A percentile compares a stretch with the other conserved stretches of the same genome.
Evolutionary conservation across 2,888 invertebrate genomes (phyloP).

Genomic region (Thelaira solivaga): DNA sequence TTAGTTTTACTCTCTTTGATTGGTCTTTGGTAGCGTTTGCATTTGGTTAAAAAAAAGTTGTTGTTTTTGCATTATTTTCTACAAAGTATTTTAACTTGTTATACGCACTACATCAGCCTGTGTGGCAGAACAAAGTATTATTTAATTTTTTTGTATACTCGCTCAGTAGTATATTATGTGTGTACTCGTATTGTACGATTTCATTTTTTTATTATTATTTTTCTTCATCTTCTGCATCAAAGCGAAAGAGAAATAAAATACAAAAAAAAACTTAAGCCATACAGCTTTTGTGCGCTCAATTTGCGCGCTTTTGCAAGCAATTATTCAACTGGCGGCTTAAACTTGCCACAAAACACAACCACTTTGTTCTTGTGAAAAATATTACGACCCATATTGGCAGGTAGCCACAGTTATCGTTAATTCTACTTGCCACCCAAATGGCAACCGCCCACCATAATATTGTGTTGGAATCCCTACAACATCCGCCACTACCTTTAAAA

Average conservation of each 20-base stretch:
- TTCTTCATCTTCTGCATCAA: conserved; percentile 48
- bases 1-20: conserved; percentile 49
- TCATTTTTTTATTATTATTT: conserved; percentile 9
- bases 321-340: conserved; percentile 72
- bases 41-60: conserved; percentile 8
- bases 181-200: conserved; percentile 6
- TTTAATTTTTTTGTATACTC: conserved; percentile 10
- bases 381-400: conserved; percentile 63
- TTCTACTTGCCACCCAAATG: not conserved
- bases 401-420: conserved; percentile 55
- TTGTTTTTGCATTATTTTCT: conserved; percentile 12
- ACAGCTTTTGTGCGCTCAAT: conserved; percentile 71
- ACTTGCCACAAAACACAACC: conserved; percentile 64
- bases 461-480: not conserved
- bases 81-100: conserved; percentile 54
- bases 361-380: conserved; percentile 56
- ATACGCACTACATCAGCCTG: conserved; percentile 51
- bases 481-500: conserved; percentile 35
- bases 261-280: conserved; percentile 51
- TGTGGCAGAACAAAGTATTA: conserved; percentile 46
- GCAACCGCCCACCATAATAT: not conserved
- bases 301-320: conserved; percentile 73
- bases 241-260: conserved; percentile 9
- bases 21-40: conserved; percentile 50
- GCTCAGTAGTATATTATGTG: not conserved